Percentiles rank a stretch among this genome's conserved stretches.
Conservation (phyloP, 2,888 invertebrate genomes). For the Euplexia lucipara region DNA sequence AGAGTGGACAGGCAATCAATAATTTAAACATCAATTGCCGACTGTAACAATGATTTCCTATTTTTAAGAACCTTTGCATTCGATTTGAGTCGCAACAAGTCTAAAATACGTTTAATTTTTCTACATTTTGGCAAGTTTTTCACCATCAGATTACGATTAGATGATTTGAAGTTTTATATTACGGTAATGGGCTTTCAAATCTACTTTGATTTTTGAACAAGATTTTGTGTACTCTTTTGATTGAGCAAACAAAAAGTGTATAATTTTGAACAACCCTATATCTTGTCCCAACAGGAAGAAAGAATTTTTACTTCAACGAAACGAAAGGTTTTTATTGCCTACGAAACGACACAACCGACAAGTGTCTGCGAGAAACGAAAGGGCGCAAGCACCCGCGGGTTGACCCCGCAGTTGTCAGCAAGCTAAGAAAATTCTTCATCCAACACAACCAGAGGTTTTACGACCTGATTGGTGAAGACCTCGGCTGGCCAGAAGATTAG, state of each 20-base stretch:
- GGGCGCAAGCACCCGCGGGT: conserved; percentile 96
- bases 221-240: too few species aligned
- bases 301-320: conserved; percentile 99
- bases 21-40: too few species aligned
- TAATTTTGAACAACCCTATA: conserved; percentile 21
- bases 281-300: conserved; percentile 89
- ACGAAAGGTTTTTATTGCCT: conserved; percentile 99
- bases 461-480: conserved; percentile 97
- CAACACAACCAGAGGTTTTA: conserved; percentile 98
- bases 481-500: conserved; percentile 98
- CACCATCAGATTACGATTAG: too few species aligned
- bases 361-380: conserved; percentile 96
- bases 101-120: too few species aligned
- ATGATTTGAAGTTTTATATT: too few species aligned
- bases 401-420: conserved; percentile 94
- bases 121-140: too few species aligned
- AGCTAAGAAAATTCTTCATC: conserved; percentile 96
- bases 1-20: too few species aligned
- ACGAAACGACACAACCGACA: conserved; percentile 95
- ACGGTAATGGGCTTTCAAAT: background rate
- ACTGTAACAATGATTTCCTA: too few species aligned
- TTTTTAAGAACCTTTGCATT: too few species aligned
- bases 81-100: too few species aligned
- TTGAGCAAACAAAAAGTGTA: background rate
- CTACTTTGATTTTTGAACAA: too few species aligned